Evolutionary conservation across 1,140 invertebrate species (phyloP).

Genomic region (Tribolium castaneum): DNA sequence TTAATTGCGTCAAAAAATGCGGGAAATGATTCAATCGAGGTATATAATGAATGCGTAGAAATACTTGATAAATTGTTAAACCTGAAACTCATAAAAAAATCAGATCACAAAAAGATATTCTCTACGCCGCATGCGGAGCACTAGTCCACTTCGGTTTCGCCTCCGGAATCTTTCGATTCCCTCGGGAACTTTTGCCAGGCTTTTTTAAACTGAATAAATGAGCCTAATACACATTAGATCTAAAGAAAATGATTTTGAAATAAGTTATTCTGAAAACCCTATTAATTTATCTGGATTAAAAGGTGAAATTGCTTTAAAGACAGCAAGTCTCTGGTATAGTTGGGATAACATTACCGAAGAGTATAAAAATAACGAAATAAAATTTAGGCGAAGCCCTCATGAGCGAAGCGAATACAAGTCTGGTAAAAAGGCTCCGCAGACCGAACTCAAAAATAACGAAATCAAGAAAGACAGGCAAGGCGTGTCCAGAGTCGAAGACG

Average conservation of each 20-base stretch:
- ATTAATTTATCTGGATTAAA: slow-evolving; percentile 39
- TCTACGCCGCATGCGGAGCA: no score
- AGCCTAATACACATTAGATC: slow-evolving; percentile 39
- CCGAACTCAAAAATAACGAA: slow-evolving; percentile 19
- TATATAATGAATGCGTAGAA: slow-evolving; percentile 41
- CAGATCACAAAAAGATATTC: slow-evolving; percentile 40
- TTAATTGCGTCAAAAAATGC: slow-evolving; percentile 45
- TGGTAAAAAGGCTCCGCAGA: no score
- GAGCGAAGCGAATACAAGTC: no score
- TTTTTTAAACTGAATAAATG: slow-evolving; percentile 37
- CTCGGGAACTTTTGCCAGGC: no score
- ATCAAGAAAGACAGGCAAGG: slow-evolving; percentile 23
- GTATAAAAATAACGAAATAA: slow-evolving; percentile 41
- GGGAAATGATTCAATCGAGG: slow-evolving; percentile 41
- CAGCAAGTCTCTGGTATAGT: slow-evolving; percentile 39
- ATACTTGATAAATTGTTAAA: slow-evolving; percentile 42
- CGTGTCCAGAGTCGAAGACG: no score
- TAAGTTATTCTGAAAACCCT: slow-evolving; percentile 40
- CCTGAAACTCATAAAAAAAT: slow-evolving; percentile 35
- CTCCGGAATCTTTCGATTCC: no score
- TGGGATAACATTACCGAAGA: slow-evolving; percentile 36
- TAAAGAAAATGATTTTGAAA: slow-evolving; percentile 29
- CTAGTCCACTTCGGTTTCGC: no score
- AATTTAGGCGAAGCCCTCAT: neutral
- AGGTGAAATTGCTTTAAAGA: slow-evolving; percentile 37